Conservation (phyloP, 2,797 vertebrate genomes). For the Holocentrus rufus region DNA sequence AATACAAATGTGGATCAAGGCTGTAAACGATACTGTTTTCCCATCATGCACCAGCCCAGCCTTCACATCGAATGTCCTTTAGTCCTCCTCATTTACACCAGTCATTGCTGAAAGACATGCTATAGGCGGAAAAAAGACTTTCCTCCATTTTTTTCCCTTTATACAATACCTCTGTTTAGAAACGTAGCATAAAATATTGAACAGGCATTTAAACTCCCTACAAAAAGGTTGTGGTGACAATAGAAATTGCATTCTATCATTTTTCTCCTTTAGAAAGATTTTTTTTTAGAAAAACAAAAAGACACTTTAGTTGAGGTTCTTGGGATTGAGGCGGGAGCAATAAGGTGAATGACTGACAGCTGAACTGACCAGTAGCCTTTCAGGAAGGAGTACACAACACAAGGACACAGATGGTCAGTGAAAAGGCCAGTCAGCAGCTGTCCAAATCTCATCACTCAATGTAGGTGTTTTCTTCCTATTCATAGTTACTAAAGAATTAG, state of each 20-base stretch:
- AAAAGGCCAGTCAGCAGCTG: slow-evolving; percentile 55
- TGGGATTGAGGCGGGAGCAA: slow-evolving; percentile 61
- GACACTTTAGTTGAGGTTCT: slow-evolving; percentile 81
- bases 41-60: slow-evolving; percentile 68
- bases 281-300: slow-evolving; percentile 75
- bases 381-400: slow-evolving; percentile 49
- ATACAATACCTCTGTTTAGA: slow-evolving; percentile 56
- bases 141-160: slow-evolving; percentile 27
- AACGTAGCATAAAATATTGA: slow-evolving; percentile 71
- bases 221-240: slow-evolving; percentile 75
- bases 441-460: slow-evolving; percentile 17
- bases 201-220: slow-evolving; percentile 75
- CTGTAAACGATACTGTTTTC: slow-evolving; percentile 60
- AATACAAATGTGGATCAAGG: slow-evolving; percentile 43
- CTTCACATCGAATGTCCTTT: slow-evolving; percentile 11
- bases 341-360: slow-evolving; percentile 51
- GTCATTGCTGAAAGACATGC: slow-evolving; percentile 59
- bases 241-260: slow-evolving; percentile 72
- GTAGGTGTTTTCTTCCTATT: slow-evolving; percentile 15
- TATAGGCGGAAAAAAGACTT: slow-evolving; percentile 24
- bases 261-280: slow-evolving; percentile 73
- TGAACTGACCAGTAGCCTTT: slow-evolving; percentile 38
- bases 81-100: slow-evolving; percentile 11
- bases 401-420: slow-evolving; percentile 55
- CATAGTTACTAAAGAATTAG: slow-evolving; percentile 37